phyloP scores from a whole-genome alignment of 2,888 invertebrate species.

The Oxystoma pomonae region DNA sequence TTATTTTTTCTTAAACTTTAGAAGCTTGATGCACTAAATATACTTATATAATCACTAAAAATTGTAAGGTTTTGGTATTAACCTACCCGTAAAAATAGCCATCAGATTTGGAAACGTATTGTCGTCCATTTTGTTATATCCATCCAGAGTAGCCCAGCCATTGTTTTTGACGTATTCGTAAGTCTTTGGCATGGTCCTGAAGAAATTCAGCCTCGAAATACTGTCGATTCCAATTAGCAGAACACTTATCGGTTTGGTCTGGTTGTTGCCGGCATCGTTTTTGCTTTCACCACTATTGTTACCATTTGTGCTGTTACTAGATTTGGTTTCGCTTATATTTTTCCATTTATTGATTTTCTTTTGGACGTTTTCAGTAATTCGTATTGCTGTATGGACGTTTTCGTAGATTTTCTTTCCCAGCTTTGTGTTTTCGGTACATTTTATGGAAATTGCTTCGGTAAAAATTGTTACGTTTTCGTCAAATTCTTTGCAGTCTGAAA shows the following conservation, averaged over 20 bases:
- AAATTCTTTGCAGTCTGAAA: conserved; percentile 51
- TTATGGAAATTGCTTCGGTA: conserved; percentile 52
- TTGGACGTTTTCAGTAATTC: conserved; percentile 33
- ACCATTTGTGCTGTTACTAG: background rate
- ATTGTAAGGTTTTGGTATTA: too few relatives aligned
- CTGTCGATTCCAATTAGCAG: conserved; percentile 82
- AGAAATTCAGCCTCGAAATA: conserved; percentile 73
- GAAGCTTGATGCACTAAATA: too few relatives aligned
- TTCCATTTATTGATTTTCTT: conserved; percentile 21
- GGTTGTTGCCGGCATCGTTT: conserved; percentile 26
- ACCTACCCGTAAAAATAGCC: conserved; percentile 68
- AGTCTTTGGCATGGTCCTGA: conserved; percentile 73
- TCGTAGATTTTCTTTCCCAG: conserved; percentile 45
- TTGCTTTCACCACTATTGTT: background rate
- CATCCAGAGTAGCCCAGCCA: conserved; percentile 37
- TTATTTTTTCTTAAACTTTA: too few relatives aligned
- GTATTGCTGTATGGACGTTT: conserved; percentile 53
- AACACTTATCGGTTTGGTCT: conserved; percentile 55
- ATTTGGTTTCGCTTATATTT: background rate
- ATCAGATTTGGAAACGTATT: conserved; percentile 88
- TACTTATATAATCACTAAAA: too few relatives aligned
- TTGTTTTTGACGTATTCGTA: conserved; percentile 57
- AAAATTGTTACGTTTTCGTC: conserved; percentile 41
- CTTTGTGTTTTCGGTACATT: conserved; percentile 42
- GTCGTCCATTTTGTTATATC: conserved; percentile 67